Percentiles rank a stretch among this genome's conserved stretches.
Evolutionary conservation across 2,888 invertebrate species (phyloP).

Genomic region (Lepidochrysops patricia): DNA sequence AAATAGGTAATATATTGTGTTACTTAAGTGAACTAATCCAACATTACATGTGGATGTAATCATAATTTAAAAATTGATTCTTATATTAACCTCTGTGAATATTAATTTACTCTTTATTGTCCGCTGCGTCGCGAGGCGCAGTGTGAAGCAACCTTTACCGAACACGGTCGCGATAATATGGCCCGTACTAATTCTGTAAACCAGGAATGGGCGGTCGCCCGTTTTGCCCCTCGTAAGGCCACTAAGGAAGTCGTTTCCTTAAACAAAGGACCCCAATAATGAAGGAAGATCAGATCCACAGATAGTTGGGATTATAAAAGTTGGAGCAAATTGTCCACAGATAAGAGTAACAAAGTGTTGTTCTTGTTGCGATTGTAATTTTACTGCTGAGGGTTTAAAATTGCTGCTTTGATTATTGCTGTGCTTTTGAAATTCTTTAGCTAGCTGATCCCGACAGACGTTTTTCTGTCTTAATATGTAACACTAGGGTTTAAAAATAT

Average conservation of each 20-base stretch:
- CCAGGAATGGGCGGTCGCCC: conserved; percentile 34
- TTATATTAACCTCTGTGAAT: no score
- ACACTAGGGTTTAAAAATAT: no score
- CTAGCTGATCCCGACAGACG: no score
- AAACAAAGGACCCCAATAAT: conserved; percentile 52
- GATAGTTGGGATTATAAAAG: conserved; percentile 29
- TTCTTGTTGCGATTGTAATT: neutral
- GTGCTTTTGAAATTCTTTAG: no score
- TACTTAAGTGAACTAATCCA: no score
- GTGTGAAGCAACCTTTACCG: neutral
- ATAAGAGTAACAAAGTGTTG: conserved; percentile 13
- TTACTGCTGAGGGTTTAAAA: neutral
- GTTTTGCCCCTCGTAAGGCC: conserved; percentile 60
- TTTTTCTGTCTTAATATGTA: no score
- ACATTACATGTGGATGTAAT: no score
- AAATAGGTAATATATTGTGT: no score
- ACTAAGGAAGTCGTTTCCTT: conserved; percentile 54
- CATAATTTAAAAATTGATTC: no score
- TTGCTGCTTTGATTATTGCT: neutral
- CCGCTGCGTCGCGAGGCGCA: neutral
- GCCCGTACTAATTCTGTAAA: conserved; percentile 43
- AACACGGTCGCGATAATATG: conserved; percentile 36
- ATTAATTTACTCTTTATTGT: no score
- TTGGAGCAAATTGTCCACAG: conserved; percentile 20
- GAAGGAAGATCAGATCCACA: conserved; percentile 20